Conservation (phyloP, 2,113 vertebrate species). For the Cheirogaleus medius region DNA sequence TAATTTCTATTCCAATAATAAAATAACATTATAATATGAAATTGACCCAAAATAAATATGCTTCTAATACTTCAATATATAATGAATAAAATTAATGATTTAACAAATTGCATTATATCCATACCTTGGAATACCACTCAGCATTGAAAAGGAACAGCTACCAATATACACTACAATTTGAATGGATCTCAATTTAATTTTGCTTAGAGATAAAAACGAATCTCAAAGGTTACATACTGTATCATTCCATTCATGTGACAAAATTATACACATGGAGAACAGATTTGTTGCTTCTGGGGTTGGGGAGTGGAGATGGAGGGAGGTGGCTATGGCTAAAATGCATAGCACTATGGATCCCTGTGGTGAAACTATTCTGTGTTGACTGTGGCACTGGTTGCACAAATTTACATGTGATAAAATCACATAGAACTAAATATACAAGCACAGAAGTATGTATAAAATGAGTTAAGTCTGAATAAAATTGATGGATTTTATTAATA, state of each 20-base stretch:
- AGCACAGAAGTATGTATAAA: background rate
- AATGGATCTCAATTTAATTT: background rate
- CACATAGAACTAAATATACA: background rate
- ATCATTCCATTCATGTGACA: background rate
- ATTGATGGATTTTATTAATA: background rate
- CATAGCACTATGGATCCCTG: fast-evolving
- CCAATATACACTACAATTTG: too few species aligned
- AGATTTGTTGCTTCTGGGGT: background rate
- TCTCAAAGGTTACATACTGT: background rate
- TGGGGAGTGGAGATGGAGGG: background rate
- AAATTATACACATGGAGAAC: background rate
- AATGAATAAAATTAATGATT: background rate
- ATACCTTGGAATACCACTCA: background rate
- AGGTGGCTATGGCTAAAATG: background rate
- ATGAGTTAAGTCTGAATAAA: background rate
- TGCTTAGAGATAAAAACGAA: background rate
- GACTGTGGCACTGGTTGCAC: too few species aligned
- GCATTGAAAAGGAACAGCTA: background rate
- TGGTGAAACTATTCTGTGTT: background rate
- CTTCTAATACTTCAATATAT: background rate
- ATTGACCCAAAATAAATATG: background rate
- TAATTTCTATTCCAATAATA: background rate
- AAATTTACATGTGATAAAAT: background rate
- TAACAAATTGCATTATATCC: background rate
- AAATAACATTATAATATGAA: background rate